These are phyloP conservation scores for Dicentrarchus labrax DNA, from an alignment of 2,113 vertebrate species.

Conservation along the genomic window DNA sequence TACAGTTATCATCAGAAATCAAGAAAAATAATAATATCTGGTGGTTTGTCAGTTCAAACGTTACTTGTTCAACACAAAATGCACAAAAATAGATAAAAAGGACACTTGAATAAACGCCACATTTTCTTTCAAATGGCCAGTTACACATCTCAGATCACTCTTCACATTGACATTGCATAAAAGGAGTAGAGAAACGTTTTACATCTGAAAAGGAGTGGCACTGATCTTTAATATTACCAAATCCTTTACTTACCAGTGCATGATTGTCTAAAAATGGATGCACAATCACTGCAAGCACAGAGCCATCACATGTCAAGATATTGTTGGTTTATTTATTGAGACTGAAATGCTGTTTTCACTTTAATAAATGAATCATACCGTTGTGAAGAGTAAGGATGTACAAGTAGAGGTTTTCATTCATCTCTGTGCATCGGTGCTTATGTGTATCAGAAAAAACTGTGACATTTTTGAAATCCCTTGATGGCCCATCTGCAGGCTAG, in stretches of 20 bases:
- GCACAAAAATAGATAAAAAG: slow-evolving; percentile 11
- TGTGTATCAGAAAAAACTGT: background rate
- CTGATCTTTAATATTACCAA: background rate
- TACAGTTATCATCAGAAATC: slow-evolving; percentile 2
- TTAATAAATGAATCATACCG: background rate
- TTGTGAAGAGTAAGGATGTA: background rate
- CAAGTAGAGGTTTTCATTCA: background rate
- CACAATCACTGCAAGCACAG: background rate
- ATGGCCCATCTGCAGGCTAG: background rate
- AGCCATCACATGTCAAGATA: background rate
- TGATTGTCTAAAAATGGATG: background rate
- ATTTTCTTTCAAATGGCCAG: background rate
- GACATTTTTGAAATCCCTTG: background rate
- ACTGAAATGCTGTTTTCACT: slow-evolving; percentile 8
- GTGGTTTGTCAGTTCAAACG: background rate
- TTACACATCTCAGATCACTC: background rate
- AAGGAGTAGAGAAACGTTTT: background rate
- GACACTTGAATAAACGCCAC: background rate
- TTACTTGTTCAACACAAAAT: background rate
- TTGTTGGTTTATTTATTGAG: background rate
- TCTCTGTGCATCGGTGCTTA: background rate
- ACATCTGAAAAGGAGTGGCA: background rate
- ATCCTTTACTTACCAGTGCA: background rate
- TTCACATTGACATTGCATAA: background rate
- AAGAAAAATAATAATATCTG: background rate